phyloP scores from a whole-genome alignment of 2,797 vertebrate genomes.

The Coregonus suidteri region DNA sequence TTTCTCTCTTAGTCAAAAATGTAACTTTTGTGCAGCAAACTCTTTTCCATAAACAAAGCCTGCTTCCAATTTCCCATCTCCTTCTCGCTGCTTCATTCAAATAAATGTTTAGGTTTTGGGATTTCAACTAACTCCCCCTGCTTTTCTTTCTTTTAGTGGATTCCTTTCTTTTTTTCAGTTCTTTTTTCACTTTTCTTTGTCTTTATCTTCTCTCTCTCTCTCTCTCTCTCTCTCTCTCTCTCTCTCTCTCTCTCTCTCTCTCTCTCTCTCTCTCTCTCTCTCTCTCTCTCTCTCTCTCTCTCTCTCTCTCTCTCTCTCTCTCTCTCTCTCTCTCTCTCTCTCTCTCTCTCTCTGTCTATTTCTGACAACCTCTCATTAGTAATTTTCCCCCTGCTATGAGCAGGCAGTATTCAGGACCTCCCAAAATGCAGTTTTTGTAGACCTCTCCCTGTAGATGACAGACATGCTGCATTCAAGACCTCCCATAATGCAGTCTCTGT shows the following conservation, averaged over 20 bases:
- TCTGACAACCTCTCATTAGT: neutral
- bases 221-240: no score
- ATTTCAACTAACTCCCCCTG: neutral
- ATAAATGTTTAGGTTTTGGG: constrained; percentile 5
- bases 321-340: neutral
- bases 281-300: no score
- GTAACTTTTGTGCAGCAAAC: neutral
- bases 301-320: neutral
- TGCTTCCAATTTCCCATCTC: constrained; percentile 42
- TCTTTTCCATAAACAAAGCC: constrained; percentile 17
- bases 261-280: no score
- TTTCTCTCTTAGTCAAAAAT: constrained; percentile 35
- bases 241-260: no score
- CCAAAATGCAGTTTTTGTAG: no score
- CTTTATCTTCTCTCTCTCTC: neutral
- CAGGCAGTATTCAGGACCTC: constrained; percentile 6
- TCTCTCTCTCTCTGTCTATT: neutral
- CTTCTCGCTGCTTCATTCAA: neutral
- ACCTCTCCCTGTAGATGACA: no score
- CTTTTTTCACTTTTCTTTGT: neutral
- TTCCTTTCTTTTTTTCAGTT: neutral
- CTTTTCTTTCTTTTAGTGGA: neutral
- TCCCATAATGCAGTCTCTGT: constrained; percentile 1
- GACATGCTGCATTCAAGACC: no score
- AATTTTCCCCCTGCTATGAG: neutral